Conservation (phyloP, 1,140 invertebrate species). For the Cotesia chilonis region DNA sequence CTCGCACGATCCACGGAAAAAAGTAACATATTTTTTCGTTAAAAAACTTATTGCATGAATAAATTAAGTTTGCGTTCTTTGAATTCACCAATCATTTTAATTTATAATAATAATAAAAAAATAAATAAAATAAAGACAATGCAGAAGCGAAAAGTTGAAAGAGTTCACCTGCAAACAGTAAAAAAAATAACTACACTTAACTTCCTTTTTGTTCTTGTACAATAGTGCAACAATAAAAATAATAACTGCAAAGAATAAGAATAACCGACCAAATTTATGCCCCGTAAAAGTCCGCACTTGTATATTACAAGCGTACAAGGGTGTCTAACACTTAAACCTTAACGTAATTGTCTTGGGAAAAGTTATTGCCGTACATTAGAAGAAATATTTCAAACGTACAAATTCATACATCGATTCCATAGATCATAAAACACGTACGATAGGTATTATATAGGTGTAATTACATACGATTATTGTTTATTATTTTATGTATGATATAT, state of each 20-base stretch:
- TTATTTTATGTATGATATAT: background rate
- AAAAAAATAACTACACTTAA: slow-evolving; percentile 1
- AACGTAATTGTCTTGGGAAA: slow-evolving; percentile 15
- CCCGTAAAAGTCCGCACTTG: slow-evolving; percentile 35
- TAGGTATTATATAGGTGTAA: no score
- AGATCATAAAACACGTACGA: no score
- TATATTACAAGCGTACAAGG: background rate
- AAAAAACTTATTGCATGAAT: no score
- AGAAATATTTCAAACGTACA: background rate
- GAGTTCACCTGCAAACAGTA: no score
- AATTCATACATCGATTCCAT: background rate
- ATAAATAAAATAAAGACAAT: no score
- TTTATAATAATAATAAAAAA: no score
- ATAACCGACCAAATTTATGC: slow-evolving; percentile 39
- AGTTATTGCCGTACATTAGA: background rate
- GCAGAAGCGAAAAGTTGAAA: no score
- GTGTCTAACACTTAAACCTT: background rate
- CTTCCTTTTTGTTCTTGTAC: slow-evolving; percentile 24
- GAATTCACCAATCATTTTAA: no score
- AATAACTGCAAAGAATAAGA: slow-evolving; percentile 15
- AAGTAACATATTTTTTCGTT: background rate
- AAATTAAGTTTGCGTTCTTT: no score
- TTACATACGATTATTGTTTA: no score
- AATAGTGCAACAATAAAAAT: slow-evolving; percentile 9
- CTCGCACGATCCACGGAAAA: background rate